These are phyloP conservation scores for Arenaria interpres DNA, from an alignment of 2,113 vertebrate genomes.

Conservation along the genomic window DNA sequence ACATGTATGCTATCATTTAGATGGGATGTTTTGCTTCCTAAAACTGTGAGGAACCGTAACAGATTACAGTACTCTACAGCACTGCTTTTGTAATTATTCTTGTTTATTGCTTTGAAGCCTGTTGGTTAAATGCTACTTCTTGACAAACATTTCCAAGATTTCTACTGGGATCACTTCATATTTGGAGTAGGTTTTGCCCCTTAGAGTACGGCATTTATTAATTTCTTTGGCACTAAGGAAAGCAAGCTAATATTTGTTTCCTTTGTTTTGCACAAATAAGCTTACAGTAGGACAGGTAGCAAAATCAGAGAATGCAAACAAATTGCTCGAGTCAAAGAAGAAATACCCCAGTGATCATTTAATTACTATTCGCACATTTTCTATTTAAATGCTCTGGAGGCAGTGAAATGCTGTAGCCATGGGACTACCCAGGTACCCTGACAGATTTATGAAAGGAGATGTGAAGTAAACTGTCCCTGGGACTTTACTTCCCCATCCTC, in stretches of 20 bases:
- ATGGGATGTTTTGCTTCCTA: background rate
- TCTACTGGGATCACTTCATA: background rate
- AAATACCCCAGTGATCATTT: background rate
- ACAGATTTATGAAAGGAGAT: background rate
- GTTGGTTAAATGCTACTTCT: background rate
- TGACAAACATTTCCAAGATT: background rate
- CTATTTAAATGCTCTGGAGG: background rate
- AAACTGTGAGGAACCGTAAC: background rate
- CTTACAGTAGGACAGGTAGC: background rate
- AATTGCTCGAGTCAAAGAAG: background rate
- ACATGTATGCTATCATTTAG: background rate
- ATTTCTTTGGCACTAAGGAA: background rate
- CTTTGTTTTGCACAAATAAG: background rate
- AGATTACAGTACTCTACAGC: background rate
- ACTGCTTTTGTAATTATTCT: background rate
- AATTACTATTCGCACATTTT: background rate
- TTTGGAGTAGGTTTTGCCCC: conserved; percentile 7
- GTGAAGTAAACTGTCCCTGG: background rate
- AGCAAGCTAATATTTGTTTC: background rate
- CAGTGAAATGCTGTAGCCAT: background rate
- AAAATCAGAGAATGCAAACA: background rate
- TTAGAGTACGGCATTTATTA: background rate
- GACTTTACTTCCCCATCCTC: background rate
- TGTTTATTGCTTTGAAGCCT: background rate
- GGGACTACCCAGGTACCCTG: background rate